Evolutionary conservation across 2,797 vertebrate genomes (phyloP).

Genomic region (Xerus rutilus): DNA sequence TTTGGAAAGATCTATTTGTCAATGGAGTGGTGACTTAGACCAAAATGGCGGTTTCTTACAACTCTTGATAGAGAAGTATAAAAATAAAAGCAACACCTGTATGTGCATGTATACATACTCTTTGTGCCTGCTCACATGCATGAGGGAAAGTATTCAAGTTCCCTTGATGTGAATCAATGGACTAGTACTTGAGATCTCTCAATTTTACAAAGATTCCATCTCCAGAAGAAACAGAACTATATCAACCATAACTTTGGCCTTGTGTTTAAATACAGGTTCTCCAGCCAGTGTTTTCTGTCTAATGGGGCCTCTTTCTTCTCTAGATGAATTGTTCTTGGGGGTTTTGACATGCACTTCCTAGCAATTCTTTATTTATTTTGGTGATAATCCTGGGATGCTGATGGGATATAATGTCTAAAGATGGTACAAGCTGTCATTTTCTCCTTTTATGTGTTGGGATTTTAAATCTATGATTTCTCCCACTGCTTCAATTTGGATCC

Average conservation of each 20-base stretch:
- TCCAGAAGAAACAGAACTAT: not conserved
- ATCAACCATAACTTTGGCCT: not conserved
- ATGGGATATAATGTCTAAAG: not conserved
- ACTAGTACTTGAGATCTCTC: not conserved
- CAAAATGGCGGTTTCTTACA: constrained; percentile 25
- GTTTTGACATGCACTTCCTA: not conserved
- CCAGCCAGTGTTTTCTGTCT: not conserved
- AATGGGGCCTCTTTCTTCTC: not conserved
- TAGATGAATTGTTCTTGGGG: not conserved
- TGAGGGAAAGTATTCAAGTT: not conserved
- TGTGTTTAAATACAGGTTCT: not conserved
- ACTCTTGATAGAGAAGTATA: not conserved
- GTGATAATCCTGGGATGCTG: not conserved
- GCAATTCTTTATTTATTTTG: not conserved
- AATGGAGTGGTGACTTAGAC: not conserved
- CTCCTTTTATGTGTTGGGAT: not conserved
- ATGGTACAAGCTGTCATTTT: constrained; percentile 23
- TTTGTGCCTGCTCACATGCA: not conserved
- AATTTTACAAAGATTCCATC: not conserved
- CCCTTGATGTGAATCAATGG: not conserved
- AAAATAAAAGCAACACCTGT: not conserved
- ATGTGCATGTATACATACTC: not conserved
- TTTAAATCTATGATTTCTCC: constrained; percentile 43
- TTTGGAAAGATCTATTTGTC: not conserved
- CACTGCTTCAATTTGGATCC: constrained; percentile 72